Conservation (phyloP, 2,888 invertebrate species). For the Caenorhabditis virilis region DNA sequence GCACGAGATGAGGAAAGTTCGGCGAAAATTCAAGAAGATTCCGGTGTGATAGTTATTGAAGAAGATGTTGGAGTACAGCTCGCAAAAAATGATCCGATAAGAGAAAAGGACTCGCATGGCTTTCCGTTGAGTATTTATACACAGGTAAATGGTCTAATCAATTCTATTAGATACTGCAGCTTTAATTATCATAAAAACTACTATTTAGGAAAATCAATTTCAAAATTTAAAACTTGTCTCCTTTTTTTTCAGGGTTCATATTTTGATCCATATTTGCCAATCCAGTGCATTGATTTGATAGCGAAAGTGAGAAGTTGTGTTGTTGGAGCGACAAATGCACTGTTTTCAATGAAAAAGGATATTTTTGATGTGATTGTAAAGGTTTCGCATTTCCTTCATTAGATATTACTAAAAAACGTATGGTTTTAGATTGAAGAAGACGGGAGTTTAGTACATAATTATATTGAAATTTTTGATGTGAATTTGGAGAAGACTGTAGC, state of each 20-base stretch:
- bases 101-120: conserved; percentile 77
- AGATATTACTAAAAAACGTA: neutral
- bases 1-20: conserved; percentile 4
- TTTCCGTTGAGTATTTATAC: conserved; percentile 86
- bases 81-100: conserved; percentile 16
- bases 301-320: conserved; percentile 69
- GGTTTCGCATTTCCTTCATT: conserved; percentile 70
- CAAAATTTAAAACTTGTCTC: conserved; percentile 2
- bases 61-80: conserved; percentile 19
- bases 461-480: conserved; percentile 68
- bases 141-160: conserved; percentile 72
- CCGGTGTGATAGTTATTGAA: conserved; percentile 24
- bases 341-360: conserved; percentile 92
- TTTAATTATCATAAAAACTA: no score
- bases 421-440: conserved; percentile 74
- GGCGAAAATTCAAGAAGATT: conserved; percentile 10
- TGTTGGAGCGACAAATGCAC: conserved; percentile 91
- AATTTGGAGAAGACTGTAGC: conserved; percentile 81
- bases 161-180: no score
- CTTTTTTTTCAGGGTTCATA: conserved; percentile 78
- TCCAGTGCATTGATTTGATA: conserved; percentile 90
- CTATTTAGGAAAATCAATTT: conserved; percentile 5
- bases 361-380: conserved; percentile 90
- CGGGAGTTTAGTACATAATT: conserved; percentile 82
- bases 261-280: conserved; percentile 91